A percentile compares a stretch with the other conserved stretches of the same genome.
These are phyloP conservation scores for Cephus cinctus DNA, from an alignment of 1,140 invertebrate genomes.

Conservation along the genomic window DNA sequence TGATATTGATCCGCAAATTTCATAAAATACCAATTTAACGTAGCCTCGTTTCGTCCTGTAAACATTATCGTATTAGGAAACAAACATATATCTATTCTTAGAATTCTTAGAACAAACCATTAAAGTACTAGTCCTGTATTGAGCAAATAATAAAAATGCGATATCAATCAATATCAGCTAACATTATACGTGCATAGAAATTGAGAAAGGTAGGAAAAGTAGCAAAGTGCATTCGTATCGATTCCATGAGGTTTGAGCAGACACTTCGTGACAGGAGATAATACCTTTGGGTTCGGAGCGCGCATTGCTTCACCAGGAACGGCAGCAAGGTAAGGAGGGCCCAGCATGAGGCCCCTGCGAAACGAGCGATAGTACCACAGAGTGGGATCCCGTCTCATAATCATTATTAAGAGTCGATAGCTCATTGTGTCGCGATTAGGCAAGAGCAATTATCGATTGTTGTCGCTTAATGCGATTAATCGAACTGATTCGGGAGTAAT, in stretches of 20 bases:
- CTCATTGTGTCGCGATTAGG: constrained; percentile 26
- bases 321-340: constrained; percentile 17
- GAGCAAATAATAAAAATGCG: too few relatives aligned
- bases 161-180: too few relatives aligned
- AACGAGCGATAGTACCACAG: background rate
- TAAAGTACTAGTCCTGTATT: too few relatives aligned
- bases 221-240: constrained; percentile 25
- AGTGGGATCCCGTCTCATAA: background rate
- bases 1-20: too few relatives aligned
- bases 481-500: constrained; percentile 30
- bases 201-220: constrained; percentile 9
- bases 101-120: too few relatives aligned
- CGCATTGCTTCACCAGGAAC: constrained; percentile 18
- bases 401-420: constrained; percentile 1
- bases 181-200: too few relatives aligned
- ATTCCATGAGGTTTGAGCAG: too few relatives aligned
- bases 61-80: too few relatives aligned
- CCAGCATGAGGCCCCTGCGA: constrained; percentile 24
- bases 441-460: constrained; percentile 40
- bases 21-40: too few relatives aligned
- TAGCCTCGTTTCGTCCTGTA: too few relatives aligned
- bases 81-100: too few relatives aligned
- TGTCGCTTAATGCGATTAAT: constrained; percentile 42
- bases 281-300: constrained; percentile 20
- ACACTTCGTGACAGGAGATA: too few relatives aligned